These are phyloP conservation scores for Eulemur coronatus DNA, from an alignment of 2,797 vertebrate genomes.

Conservation along the genomic window DNA sequence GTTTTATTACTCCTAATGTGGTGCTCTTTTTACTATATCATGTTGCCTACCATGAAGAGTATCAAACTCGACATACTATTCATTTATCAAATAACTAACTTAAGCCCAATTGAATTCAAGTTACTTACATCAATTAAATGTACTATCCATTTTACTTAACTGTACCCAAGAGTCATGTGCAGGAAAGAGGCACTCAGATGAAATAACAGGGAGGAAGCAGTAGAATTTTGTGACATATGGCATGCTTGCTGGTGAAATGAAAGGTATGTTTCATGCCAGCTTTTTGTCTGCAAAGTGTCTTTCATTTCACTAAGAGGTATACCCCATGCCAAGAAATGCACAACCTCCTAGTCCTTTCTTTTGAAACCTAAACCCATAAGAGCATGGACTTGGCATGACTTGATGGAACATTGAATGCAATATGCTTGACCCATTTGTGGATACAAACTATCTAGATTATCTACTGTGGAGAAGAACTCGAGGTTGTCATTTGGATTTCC, in stretches of 20 bases:
- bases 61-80: constrained; percentile 44
- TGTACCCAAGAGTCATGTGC: constrained; percentile 42
- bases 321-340: constrained; percentile 70
- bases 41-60: not conserved
- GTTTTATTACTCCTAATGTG: not conserved
- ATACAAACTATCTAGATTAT: not conserved
- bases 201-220: constrained; percentile 76
- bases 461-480: not conserved
- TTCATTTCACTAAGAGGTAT: constrained; percentile 80
- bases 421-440: constrained; percentile 66
- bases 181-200: constrained; percentile 55
- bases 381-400: constrained; percentile 43
- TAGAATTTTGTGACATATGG: constrained; percentile 81
- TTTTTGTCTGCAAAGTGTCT: constrained; percentile 76
- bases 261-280: constrained; percentile 82
- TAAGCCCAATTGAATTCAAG: constrained; percentile 65
- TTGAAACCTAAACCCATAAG: constrained; percentile 57
- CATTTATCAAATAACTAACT: constrained; percentile 62
- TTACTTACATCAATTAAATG: constrained; percentile 65
- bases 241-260: constrained; percentile 79
- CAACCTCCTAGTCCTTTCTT: constrained; percentile 67
- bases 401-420: constrained; percentile 48
- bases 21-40: not conserved
- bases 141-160: constrained; percentile 54
- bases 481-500: not conserved